A percentile compares a stretch with the other conserved stretches of the same genome.
These are phyloP conservation scores for Nothocercus nigrocapillus DNA, from an alignment of 2,113 vertebrate species.

Conservation along the genomic window DNA sequence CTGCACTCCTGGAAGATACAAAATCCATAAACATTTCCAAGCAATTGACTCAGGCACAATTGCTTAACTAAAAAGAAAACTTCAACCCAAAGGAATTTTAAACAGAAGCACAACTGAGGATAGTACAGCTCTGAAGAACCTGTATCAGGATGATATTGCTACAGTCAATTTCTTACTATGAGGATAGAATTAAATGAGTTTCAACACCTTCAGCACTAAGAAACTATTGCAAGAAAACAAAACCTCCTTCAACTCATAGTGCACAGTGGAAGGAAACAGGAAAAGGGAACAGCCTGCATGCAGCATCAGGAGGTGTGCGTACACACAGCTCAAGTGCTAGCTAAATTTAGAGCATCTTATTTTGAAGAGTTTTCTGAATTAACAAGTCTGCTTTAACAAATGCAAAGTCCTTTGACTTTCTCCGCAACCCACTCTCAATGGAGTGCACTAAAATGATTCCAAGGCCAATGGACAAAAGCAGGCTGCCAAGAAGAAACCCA, in stretches of 20 bases:
- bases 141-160: neutral
- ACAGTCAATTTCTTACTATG: neutral
- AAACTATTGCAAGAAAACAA: neutral
- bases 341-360: neutral
- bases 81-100: neutral
- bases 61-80: neutral
- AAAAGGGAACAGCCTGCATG: neutral
- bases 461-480: neutral
- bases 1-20: neutral
- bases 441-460: neutral
- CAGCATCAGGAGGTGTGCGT: neutral
- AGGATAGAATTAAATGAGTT: neutral
- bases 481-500: neutral
- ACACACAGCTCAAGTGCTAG: neutral
- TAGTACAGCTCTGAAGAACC: neutral
- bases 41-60: neutral
- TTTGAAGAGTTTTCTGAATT: neutral
- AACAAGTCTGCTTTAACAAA: neutral
- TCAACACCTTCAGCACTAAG: neutral
- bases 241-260: neutral
- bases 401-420: neutral
- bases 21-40: neutral
- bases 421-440: rapidly evolving
- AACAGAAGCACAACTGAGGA: neutral
- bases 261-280: neutral